These are phyloP conservation scores for Bimastos eiseni DNA, from an alignment of 2,888 invertebrate species.

Conservation along the genomic window DNA sequence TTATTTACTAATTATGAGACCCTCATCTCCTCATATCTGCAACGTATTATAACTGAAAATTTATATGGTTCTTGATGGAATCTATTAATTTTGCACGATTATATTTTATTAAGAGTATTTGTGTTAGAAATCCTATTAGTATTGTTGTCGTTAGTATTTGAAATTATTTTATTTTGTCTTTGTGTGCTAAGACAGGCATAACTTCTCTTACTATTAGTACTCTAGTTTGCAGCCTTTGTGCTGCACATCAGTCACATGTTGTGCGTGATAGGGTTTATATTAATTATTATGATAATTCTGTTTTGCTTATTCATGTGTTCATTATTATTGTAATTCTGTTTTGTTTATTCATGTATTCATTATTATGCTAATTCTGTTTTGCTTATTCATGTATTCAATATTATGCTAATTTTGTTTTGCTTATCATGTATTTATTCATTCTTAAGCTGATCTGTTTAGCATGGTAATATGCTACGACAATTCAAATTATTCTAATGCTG, in stretches of 20 bases:
- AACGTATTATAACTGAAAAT: not conserved
- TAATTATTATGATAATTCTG: too few species aligned
- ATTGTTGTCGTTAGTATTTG: not conserved
- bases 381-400: too few species aligned
- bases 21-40: not conserved
- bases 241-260: too few species aligned
- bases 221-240: too few species aligned
- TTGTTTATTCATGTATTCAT: too few species aligned
- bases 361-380: too few species aligned
- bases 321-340: too few species aligned
- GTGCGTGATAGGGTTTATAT: too few species aligned
- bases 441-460: not conserved
- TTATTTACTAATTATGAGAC: not conserved
- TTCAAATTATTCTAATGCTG: not conserved
- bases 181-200: conserved; percentile 32
- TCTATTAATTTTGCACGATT: not conserved
- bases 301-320: too few species aligned
- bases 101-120: not conserved
- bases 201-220: too few species aligned
- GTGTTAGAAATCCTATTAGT: not conserved
- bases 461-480: not conserved
- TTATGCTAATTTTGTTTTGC: too few species aligned
- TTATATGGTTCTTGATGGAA: not conserved
- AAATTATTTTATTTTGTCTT: conserved; percentile 42
- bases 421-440: too few species aligned